Conservation (phyloP, 2,888 invertebrate genomes). For the Machimus rusticus region DNA sequence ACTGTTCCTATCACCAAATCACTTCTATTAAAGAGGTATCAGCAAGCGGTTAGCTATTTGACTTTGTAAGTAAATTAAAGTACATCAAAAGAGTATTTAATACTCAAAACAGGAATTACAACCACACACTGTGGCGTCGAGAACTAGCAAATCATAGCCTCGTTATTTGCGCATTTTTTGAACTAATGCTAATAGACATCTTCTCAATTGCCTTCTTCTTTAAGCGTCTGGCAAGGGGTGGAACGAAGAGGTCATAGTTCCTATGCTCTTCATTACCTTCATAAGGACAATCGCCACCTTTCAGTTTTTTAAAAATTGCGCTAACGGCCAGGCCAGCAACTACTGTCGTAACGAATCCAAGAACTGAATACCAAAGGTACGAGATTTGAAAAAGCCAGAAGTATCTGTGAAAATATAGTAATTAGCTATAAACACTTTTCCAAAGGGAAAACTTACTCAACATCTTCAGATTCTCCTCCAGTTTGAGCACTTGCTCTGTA, state of each 20-base stretch:
- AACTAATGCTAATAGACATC: background rate
- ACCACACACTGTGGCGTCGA: background rate
- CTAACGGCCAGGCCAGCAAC: slow-evolving; percentile 66
- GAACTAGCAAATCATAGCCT: background rate
- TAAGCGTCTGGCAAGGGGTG: slow-evolving; percentile 65
- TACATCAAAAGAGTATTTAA: slow-evolving; percentile 13
- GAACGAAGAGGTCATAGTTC: slow-evolving; percentile 69
- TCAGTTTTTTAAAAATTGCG: slow-evolving; percentile 58
- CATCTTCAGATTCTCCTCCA: background rate
- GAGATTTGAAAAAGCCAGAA: slow-evolving; percentile 76
- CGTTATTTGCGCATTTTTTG: background rate
- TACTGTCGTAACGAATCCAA: slow-evolving; percentile 66
- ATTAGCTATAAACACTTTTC: background rate
- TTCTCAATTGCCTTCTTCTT: slow-evolving; percentile 50
- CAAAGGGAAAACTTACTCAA: slow-evolving; percentile 7
- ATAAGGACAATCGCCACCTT: slow-evolving; percentile 56
- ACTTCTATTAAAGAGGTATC: background rate
- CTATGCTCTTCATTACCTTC: slow-evolving; percentile 58
- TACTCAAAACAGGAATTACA: slow-evolving; percentile 1
- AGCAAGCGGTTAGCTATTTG: background rate
- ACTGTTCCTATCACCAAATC: slow-evolving; percentile 26
- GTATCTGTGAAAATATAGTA: slow-evolving; percentile 56
- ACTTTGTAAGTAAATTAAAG: background rate
- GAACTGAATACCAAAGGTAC: slow-evolving; percentile 74
- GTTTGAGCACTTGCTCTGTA: background rate